Evolutionary conservation across 2,888 invertebrate species (phyloP).

Genomic region (Rotaria magnacalcarata): DNA sequence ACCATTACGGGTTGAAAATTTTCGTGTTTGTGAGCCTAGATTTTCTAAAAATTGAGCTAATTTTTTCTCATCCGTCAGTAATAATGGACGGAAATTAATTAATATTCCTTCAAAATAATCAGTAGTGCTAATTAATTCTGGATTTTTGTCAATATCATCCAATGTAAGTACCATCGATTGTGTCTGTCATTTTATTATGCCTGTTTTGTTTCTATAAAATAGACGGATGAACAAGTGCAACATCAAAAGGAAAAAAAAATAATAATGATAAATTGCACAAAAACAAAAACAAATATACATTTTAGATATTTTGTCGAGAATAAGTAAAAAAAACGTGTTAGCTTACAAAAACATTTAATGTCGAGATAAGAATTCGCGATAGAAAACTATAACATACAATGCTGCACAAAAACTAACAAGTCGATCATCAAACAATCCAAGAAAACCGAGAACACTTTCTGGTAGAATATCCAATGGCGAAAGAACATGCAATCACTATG

Average conservation of each 20-base stretch:
- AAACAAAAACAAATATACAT: no score
- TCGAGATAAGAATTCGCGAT: slow-evolving; percentile 50
- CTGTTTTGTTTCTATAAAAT: neutral
- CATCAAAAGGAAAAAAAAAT: neutral
- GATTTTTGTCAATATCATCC: neutral
- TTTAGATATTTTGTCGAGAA: no score
- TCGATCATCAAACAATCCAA: slow-evolving; percentile 65
- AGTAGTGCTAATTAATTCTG: neutral
- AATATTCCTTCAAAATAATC: neutral
- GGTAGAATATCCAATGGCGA: slow-evolving; percentile 63
- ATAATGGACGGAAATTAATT: neutral
- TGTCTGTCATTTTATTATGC: neutral
- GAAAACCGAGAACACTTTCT: slow-evolving; percentile 62
- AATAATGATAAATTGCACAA: neutral
- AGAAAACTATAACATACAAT: slow-evolving; percentile 60
- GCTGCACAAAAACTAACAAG: slow-evolving; percentile 62
- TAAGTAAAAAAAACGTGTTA: no score
- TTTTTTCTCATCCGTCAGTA: neutral
- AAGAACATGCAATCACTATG: slow-evolving; percentile 59
- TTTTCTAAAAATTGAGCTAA: neutral
- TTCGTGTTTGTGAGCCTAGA: neutral
- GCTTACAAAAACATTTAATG: neutral
- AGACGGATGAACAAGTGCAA: neutral
- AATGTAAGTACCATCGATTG: neutral
- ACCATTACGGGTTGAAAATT: neutral